These are phyloP conservation scores for Rhamphomyia laevipes DNA, from an alignment of 2,888 invertebrate species.

Conservation along the genomic window DNA sequence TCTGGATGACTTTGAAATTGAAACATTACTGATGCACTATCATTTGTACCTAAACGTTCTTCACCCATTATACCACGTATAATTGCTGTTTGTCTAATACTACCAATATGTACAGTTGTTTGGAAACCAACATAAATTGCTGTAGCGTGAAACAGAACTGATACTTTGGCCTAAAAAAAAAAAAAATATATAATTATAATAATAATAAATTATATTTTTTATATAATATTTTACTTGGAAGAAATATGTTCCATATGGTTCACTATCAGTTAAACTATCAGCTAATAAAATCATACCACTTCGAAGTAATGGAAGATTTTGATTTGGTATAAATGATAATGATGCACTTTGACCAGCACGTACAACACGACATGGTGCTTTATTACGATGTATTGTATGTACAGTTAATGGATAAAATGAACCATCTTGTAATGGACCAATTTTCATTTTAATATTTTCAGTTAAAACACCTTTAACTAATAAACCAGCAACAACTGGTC, in stretches of 20 bases:
- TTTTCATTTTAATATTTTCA: conserved; percentile 68
- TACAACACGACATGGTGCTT: conserved; percentile 79
- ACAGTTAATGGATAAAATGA: conserved; percentile 63
- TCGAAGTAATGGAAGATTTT: conserved; percentile 44
- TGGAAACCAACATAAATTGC: conserved; percentile 75
- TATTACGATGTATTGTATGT: conserved; percentile 81
- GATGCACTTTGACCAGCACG: conserved; percentile 86
- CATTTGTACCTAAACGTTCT: conserved; percentile 56
- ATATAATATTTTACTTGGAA: conserved; percentile 41
- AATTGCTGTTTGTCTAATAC: conserved; percentile 89
- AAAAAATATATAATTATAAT: background rate
- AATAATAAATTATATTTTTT: conserved; percentile 2
- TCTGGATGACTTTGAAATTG: conserved; percentile 84
- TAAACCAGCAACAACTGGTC: conserved; percentile 76
- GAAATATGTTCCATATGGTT: conserved; percentile 49
- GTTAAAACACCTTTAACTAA: conserved; percentile 73
- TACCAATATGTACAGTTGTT: conserved; percentile 91
- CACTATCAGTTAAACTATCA: conserved; percentile 32
- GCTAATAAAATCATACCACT: conserved; percentile 78
- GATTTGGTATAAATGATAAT: conserved; percentile 44
- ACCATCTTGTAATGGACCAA: conserved; percentile 67
- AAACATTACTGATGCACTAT: conserved; percentile 76
- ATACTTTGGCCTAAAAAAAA: conserved; percentile 66
- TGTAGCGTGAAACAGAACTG: conserved; percentile 78
- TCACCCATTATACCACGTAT: conserved; percentile 60